Evolutionary conservation across 2,797 vertebrate genomes (phyloP).

Genomic region (Choloepus didactylus): DNA sequence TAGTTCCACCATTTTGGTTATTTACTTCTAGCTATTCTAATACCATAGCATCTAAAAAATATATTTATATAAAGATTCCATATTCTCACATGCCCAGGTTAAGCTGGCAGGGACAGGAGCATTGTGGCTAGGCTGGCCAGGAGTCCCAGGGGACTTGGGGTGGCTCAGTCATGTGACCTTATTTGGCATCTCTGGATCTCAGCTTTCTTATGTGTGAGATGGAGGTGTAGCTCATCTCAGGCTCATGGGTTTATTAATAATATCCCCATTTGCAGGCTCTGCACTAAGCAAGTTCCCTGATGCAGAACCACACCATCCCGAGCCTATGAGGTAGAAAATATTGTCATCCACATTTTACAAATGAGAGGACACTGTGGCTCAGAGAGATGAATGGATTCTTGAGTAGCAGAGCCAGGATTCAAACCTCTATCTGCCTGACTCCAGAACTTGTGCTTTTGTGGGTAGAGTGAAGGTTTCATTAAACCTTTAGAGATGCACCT

Average conservation of each 20-base stretch:
- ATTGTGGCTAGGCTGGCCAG: background rate
- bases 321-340: background rate
- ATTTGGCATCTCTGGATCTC: background rate
- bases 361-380: too few relatives aligned
- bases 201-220: background rate
- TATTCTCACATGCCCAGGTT: rapidly evolving
- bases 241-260: background rate
- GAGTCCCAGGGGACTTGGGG: rapidly evolving
- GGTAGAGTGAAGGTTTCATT: too few relatives aligned
- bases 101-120: rapidly evolving
- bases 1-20: too few relatives aligned
- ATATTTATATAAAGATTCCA: too few relatives aligned
- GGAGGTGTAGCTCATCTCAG: background rate
- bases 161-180: background rate
- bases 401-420: background rate
- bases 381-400: background rate
- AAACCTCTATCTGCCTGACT: background rate
- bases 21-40: too few relatives aligned
- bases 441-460: too few relatives aligned
- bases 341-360: background rate
- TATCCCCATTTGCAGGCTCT: background rate
- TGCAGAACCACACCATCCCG: background rate
- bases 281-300: background rate
- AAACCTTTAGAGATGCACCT: too few relatives aligned
- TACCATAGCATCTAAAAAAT: too few relatives aligned